Base-by-base conservation (phyloP, 2,888 invertebrate genomes). In the Leptopilina syphax region DNA sequence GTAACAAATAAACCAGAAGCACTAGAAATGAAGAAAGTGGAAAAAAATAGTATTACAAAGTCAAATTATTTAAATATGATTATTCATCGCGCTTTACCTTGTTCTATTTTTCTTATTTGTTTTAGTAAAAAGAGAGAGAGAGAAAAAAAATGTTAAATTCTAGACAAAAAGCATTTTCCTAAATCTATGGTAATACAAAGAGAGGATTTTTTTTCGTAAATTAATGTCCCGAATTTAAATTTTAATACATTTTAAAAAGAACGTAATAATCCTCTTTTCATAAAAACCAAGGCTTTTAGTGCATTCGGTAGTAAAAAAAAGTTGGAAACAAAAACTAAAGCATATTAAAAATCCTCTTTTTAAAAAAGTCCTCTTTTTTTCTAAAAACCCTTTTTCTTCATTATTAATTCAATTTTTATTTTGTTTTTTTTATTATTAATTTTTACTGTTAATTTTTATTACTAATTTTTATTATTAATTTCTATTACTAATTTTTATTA, bases 1-100 rank as follows among this genome's bases (percentile, higher is more conserved):
- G 12, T 68, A 68, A 77, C 8, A 34, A 79, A 60, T 68, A 79
- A 60, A 54, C 12, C 18, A 63, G 65, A 77, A 44, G 76, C 12
- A 44, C 34, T 24, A 44, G 63, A 47, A 27, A 73, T n/a, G 44
- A 44, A 57, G 63, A 79, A 79, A 67, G 7, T 47, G 60, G 18
- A 63, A 70, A 68, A 78, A 34, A 34, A 77, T 54, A 7, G 4
- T 54, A 65, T 50, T 65, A 67, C 12, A 54, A 68, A 67, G 47
- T 76, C 76, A 60, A 60, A 63, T 50, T 50, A 76, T 67, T 60
- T 60, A 60, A 60, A 60, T 47, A 47, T 60, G n/a, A 60, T 60
- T 67, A 70, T 73, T 73, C 70, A 73, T 12, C 24, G 27, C 13
- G 12, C 27, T 54, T 70, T 27, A 24, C 70, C 70, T 54, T 70